phyloP scores from a whole-genome alignment of 2,888 invertebrate genomes.

The Leptinotarsa peninsularis region DNA sequence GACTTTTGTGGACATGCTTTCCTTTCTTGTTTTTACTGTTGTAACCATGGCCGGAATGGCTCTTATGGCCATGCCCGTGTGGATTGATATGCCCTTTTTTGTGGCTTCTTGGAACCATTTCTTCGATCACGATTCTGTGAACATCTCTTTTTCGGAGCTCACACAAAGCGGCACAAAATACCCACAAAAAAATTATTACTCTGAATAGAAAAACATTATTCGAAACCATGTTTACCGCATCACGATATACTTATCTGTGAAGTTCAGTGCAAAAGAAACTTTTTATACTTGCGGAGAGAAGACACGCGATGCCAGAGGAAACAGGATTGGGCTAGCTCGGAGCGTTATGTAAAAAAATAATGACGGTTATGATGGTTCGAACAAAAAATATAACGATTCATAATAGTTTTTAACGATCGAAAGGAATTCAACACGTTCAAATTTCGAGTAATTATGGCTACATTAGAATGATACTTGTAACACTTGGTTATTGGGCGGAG shows the following conservation, averaged over 20 bases:
- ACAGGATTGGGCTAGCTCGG: slow-evolving; percentile 26
- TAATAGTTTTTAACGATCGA: slow-evolving; percentile 18
- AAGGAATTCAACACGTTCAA: slow-evolving; percentile 4
- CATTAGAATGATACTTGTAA: neutral
- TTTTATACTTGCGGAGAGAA: slow-evolving; percentile 28
- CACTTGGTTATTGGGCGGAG: neutral
- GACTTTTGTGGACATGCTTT: neutral
- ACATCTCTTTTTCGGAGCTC: slow-evolving; percentile 37
- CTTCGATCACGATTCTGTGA: slow-evolving; percentile 32
- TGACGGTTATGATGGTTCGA: neutral
- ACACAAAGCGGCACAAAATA: slow-evolving; percentile 15
- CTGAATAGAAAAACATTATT: slow-evolving; percentile 13
- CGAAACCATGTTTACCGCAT: slow-evolving; percentile 25
- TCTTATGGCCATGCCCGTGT: slow-evolving; percentile 6
- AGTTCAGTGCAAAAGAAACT: slow-evolving; percentile 17
- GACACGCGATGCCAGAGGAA: slow-evolving; percentile 32
- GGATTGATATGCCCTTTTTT: slow-evolving; percentile 15
- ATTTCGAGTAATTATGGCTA: neutral
- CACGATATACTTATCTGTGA: slow-evolving; percentile 3
- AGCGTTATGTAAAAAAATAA: slow-evolving; percentile 6
- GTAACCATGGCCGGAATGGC: neutral
- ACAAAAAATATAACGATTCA: neutral
- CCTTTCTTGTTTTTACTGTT: slow-evolving; percentile 19
- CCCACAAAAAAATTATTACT: slow-evolving; percentile 27
- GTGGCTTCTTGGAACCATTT: slow-evolving; percentile 32